Conservation (phyloP, 2,113 vertebrate genomes). For the Pitta sordida region DNA sequence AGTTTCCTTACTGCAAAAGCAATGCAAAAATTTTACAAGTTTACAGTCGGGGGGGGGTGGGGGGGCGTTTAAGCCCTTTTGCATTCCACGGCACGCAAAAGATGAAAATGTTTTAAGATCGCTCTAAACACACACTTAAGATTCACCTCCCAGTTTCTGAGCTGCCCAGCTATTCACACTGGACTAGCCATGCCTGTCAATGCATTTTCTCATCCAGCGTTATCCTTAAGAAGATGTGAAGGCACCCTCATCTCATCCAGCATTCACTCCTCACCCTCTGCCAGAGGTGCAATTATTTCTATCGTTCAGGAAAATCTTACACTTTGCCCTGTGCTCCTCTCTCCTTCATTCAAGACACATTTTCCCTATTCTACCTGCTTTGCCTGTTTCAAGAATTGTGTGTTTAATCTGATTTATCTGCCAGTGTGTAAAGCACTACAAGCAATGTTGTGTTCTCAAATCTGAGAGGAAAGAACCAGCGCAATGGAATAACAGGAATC, state of each 20-base stretch:
- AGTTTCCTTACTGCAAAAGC: neutral
- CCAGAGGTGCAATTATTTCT: slow-evolving; percentile 38
- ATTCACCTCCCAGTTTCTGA: slow-evolving; percentile 21
- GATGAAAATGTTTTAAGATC: neutral
- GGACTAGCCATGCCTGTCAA: slow-evolving; percentile 23
- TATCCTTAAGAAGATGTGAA: slow-evolving; percentile 34
- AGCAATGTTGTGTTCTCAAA: neutral
- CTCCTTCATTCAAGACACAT: slow-evolving; percentile 30
- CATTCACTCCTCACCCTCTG: slow-evolving; percentile 28
- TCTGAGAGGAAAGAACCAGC: neutral
- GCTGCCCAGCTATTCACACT: neutral
- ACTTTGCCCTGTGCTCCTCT: slow-evolving; percentile 16
- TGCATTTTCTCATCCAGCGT: neutral
- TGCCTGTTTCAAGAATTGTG: neutral
- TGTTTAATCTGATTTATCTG: slow-evolving; percentile 48
- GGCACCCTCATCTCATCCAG: slow-evolving; percentile 5
- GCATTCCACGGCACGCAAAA: neutral
- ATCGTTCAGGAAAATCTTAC: slow-evolving; percentile 58
- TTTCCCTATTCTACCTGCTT: neutral
- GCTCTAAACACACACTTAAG: neutral
- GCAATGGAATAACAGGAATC: neutral
- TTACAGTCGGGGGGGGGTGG: neutral
- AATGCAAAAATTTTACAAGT: neutral
- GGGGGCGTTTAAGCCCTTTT: neutral
- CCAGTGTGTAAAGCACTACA: slow-evolving; percentile 36